Percentiles rank a stretch among this genome's conserved stretches.
phyloP scores from a whole-genome alignment of 2,113 vertebrate species.

The Motacilla alba region DNA sequence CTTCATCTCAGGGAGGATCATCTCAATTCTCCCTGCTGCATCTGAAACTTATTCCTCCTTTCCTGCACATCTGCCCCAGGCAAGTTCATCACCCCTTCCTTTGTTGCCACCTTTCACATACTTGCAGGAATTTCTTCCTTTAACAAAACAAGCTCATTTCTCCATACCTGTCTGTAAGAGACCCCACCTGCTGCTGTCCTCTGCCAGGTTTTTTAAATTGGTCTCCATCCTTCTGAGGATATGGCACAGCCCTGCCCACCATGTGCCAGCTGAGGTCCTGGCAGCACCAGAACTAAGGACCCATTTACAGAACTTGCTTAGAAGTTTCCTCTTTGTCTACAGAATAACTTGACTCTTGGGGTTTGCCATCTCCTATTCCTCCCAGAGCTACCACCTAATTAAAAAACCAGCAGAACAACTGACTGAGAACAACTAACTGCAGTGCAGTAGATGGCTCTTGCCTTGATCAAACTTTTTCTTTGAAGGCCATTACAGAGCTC shows the following conservation, averaged over 20 bases:
- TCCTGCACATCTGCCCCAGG: neutral
- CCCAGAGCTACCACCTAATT: neutral
- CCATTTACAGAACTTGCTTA: neutral
- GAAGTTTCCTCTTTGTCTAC: neutral
- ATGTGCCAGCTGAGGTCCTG: fast-evolving
- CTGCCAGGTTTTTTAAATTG: neutral
- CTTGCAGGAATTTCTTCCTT: neutral
- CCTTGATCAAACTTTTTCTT: neutral
- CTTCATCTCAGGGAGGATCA: neutral
- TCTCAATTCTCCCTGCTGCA: neutral
- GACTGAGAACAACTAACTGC: neutral
- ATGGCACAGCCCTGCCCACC: neutral
- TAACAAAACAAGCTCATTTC: neutral
- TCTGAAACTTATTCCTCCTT: neutral
- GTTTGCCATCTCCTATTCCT: neutral
- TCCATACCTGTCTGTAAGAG: neutral
- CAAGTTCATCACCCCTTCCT: neutral
- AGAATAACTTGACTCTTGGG: neutral
- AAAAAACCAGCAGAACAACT: neutral
- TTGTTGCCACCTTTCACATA: neutral
- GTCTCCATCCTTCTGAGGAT: neutral
- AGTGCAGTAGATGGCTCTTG: neutral
- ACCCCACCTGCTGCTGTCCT: neutral
- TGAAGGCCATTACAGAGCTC: neutral
- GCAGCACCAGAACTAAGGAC: neutral